Evolutionary conservation across 1,140 invertebrate species (phyloP), one percentile per base, ranked within the genome.

Genomic region (Scaptomyza montana): DNA sequence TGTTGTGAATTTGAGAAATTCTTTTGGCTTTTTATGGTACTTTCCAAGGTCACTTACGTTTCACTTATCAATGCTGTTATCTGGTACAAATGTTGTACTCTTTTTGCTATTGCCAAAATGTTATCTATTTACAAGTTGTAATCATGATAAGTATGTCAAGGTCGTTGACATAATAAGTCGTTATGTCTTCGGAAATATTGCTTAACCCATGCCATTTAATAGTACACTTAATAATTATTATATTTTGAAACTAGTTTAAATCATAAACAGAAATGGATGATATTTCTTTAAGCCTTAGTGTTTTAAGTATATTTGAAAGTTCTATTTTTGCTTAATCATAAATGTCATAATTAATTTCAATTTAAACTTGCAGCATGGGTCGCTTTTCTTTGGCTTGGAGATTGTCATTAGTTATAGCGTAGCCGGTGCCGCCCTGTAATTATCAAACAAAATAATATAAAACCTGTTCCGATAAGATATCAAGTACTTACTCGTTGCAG

Each of bases 391-490:
- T 96, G 13, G 95, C 97, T 92, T 97, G 94, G 30, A 99, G 93
- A 73, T 95, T 95, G 39, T 95, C 93, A 92, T 99, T 99, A 19
- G 97, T 97, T 25, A 95, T 95, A 25, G 98, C 93, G 93, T 98
- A 99, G 19, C 98, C 98, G 66, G 98, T 98, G n/a, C 98, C 98
- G 74, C 98, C 98, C 96, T 97, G 70, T 13, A 93, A 72, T 13
- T 3, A 49, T 19, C 10, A 25, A 13, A n/a, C 5, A 3, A 33
- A 41, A 12, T 46, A 53, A 33, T 19, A 30, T 30, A 5, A 4
- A 33, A 25, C 19, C 7, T 36, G 5, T 30, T 36, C 3, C 8
- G 16, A 9, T 45, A 57, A 59, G 6, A 5, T 33, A 1, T 3
- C 12, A 13, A 3, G 0, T 30, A 86, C 86, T 93, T 93, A 97